These are phyloP conservation scores for Centrocercus urophasianus DNA, from an alignment of 2,113 vertebrate genomes.

Conservation along the genomic window DNA sequence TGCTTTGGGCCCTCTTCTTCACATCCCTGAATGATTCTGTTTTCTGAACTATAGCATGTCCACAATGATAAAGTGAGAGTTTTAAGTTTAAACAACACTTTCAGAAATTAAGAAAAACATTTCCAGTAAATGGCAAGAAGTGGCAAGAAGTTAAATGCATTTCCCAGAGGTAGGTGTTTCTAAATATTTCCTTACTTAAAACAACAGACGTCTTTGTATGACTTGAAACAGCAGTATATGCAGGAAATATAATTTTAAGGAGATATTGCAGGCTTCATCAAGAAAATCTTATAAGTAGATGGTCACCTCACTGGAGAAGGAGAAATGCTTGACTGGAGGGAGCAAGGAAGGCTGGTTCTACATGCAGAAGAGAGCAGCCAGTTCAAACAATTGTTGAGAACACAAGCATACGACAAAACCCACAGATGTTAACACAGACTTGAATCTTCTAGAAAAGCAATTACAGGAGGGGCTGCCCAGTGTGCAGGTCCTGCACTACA, in stretches of 20 bases:
- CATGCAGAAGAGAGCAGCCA: background rate
- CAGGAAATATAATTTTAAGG: background rate
- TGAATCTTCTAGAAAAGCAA: background rate
- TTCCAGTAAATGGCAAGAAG: background rate
- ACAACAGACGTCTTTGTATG: background rate
- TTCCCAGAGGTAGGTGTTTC: background rate
- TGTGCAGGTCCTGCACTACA: accelerated
- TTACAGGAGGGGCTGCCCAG: background rate
- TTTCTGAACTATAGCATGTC: background rate
- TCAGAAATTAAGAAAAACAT: background rate
- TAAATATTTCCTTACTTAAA: background rate
- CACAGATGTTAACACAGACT: background rate
- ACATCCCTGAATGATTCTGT: background rate
- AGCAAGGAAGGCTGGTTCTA: background rate
- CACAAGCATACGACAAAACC: background rate
- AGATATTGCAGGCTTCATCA: background rate
- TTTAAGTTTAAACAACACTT: background rate
- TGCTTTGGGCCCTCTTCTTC: background rate
- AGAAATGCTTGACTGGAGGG: background rate
- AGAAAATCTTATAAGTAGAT: background rate
- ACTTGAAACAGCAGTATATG: background rate
- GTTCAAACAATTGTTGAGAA: accelerated
- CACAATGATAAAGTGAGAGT: background rate
- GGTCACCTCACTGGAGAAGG: background rate
- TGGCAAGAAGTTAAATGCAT: background rate